Conservation (phyloP, 2,113 vertebrate genomes). For the Alces alces region DNA sequence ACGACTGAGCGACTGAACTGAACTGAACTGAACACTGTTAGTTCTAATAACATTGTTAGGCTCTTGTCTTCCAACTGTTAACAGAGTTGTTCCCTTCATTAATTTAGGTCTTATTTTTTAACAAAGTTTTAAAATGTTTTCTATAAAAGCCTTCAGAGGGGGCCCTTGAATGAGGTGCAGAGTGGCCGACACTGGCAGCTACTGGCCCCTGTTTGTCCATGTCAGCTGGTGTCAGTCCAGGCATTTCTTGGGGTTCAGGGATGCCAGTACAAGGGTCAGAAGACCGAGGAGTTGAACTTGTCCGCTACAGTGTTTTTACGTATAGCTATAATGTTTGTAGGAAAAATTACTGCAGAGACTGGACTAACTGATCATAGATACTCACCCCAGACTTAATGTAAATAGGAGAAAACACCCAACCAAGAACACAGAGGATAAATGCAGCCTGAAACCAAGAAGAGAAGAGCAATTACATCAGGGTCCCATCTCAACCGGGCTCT, state of each 20-base stretch:
- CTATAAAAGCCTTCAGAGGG: not conserved
- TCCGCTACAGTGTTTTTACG: not conserved
- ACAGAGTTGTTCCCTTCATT: not conserved
- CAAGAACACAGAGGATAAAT: slow-evolving; percentile 85
- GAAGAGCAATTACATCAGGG: slow-evolving; percentile 54
- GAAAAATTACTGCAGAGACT: not conserved
- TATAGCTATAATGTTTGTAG: not conserved
- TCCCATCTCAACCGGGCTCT: not conserved
- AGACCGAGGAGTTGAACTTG: not conserved
- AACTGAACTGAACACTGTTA: not conserved
- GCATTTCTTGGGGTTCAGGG: not conserved
- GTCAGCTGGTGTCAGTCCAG: not conserved
- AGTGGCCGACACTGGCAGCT: not conserved
- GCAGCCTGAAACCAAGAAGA: slow-evolving; percentile 83
- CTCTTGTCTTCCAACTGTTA: not conserved
- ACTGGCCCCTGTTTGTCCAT: not conserved
- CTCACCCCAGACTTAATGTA: slow-evolving; percentile 93
- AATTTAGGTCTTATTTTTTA: not conserved
- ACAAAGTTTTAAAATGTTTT: not conserved
- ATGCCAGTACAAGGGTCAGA: not conserved
- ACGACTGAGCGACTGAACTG: no score
- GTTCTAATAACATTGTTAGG: not conserved
- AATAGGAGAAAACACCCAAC: slow-evolving; percentile 94
- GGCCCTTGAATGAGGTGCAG: not conserved
- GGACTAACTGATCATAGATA: not conserved